phyloP scores from a whole-genome alignment of 2,113 vertebrate genomes.

The Oreamnos americanus region DNA sequence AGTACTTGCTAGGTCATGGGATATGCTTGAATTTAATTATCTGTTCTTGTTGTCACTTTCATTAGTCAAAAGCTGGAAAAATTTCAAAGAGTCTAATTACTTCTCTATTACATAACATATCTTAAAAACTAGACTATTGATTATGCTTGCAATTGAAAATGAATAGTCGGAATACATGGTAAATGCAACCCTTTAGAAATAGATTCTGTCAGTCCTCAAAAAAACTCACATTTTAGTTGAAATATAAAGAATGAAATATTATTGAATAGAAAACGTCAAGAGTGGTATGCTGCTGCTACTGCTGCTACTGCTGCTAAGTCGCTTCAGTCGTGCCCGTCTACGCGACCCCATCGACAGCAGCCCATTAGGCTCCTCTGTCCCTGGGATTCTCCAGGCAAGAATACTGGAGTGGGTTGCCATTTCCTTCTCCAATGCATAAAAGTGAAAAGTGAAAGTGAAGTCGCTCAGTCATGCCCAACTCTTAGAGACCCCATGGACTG shows the following conservation, averaged over 20 bases:
- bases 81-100: not conserved
- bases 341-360: too few species aligned
- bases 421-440: too few species aligned
- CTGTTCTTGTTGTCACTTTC: not conserved
- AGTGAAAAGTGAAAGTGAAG: too few species aligned
- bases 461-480: too few species aligned
- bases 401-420: too few species aligned
- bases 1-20: not conserved
- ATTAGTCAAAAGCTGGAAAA: not conserved
- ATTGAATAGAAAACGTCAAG: constrained; percentile 63
- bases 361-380: too few species aligned
- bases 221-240: constrained; percentile 27
- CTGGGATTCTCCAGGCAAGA: too few species aligned
- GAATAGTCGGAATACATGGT: not conserved
- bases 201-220: not conserved
- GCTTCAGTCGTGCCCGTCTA: too few species aligned
- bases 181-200: not conserved
- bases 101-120: not conserved
- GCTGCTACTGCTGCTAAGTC: too few species aligned
- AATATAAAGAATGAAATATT: constrained; percentile 57
- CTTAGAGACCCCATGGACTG: too few species aligned
- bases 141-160: not conserved
- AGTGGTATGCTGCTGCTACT: not conserved
- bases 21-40: not conserved
- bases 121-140: not conserved